Evolutionary conservation across 2,888 invertebrate species (phyloP), one percentile per base, ranked within the genome.

Genomic region (Eristalinus sepulchralis): DNA sequence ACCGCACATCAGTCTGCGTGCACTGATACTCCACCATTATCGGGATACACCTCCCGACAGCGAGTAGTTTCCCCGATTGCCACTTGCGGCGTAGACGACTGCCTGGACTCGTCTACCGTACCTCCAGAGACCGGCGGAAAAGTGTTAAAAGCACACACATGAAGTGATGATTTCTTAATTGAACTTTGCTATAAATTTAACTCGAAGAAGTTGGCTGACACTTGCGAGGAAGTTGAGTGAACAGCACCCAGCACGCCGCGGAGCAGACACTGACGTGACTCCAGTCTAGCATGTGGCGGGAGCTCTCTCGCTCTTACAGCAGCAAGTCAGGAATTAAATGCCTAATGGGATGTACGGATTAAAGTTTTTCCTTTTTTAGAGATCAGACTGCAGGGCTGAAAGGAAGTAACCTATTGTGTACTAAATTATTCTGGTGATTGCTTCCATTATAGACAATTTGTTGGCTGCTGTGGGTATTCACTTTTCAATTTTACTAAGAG

Each of bases 101-200:
- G 20, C 68, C 17, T 11, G 20, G 62, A 2, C 17, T 13, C 34
- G 1, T 33, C 17, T 17, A 57, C 47, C 34, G 20, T 57, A 24
- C 57, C 13, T 0, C 57, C 57, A 71, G 13, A n/a, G 55, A 79
- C 62, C 20, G 24, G 27, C 20, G 20, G 66, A 39, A 22, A 60
- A 85, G 85, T 87, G 79, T 83, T 73, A 87, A 86, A 88, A 88
- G 88, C 80, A 83, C 83, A 86, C 83, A 79, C 78, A 88, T 88
- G 87, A 77, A 85, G 89, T 88, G 89, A 88, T 89, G 89, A 89
- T 89, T 89, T 88, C 89, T 89, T 89, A 89, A 89, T 89, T 89
- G 89, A 89, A 88, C 83, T 82, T 85, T 87, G 88, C 88, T 86
- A 88, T 88, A 88, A 89, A 89, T 89, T 89, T 89, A 75, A 66